Percentiles rank a stretch among this genome's conserved stretches.
phyloP scores from a whole-genome alignment of 2,113 vertebrate species.

The Eptatretus burgeri region DNA sequence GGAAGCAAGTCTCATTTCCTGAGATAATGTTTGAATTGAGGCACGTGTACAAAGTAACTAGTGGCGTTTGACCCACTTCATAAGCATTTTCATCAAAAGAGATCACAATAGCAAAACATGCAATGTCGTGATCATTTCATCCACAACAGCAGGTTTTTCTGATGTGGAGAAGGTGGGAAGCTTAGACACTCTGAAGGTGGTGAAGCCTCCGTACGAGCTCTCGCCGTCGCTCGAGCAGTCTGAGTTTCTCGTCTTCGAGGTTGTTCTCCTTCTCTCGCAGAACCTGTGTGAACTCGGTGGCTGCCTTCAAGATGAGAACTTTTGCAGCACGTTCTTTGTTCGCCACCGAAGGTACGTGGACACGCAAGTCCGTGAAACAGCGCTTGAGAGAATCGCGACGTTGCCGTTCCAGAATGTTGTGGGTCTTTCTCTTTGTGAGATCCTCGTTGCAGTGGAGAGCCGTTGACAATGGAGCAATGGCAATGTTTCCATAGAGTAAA shows the following conservation, averaged over 20 bases:
- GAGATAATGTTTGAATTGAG: too few species aligned
- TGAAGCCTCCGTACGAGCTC: conserved; percentile 45
- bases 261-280: conserved; percentile 50
- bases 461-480: too few species aligned
- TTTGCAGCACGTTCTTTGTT: conserved; percentile 89
- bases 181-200: too few species aligned
- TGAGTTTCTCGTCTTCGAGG: conserved; percentile 56
- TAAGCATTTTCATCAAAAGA: too few species aligned
- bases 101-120: too few species aligned
- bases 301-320: conserved; percentile 93
- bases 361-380: conserved; percentile 70
- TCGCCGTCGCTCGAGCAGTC: conserved; percentile 39
- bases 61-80: too few species aligned
- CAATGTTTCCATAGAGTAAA: too few species aligned
- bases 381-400: conserved; percentile 86
- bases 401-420: conserved; percentile 88
- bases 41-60: too few species aligned
- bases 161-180: too few species aligned
- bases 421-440: conserved; percentile 71
- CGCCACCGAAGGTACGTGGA: conserved; percentile 79
- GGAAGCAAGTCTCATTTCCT: too few species aligned
- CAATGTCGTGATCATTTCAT: too few species aligned
- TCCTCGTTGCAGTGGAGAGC: conserved; percentile 25
- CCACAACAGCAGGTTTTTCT: too few species aligned
- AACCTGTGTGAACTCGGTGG: conserved; percentile 58